Conservation (phyloP, 2,888 invertebrate species). For the Parnassius apollo region DNA sequence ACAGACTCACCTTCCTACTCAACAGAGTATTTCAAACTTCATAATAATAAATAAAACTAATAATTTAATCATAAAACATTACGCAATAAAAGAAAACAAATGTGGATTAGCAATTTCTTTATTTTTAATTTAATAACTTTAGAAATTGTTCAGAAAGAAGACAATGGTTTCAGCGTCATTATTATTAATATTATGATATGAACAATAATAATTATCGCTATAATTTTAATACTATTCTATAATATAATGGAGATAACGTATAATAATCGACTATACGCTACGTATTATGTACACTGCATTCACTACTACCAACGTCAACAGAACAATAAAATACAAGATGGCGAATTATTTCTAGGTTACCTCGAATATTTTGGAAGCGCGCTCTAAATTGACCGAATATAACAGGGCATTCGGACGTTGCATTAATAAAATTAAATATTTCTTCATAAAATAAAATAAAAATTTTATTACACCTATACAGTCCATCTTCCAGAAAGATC, state of each 20-base stretch:
- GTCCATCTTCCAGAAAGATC: neutral
- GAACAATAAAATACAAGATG: constrained; percentile 43
- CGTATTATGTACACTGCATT: constrained; percentile 62
- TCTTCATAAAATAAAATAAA: constrained; percentile 12
- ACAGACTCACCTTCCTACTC: no score
- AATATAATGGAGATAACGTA: constrained; percentile 73
- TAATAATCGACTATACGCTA: constrained; percentile 68
- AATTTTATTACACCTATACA: constrained; percentile 16
- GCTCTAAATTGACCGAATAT: constrained; percentile 17
- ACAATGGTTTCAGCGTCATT: constrained; percentile 82
- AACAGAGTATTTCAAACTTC: no score
- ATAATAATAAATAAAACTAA: no score
- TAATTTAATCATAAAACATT: no score
- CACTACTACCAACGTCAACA: constrained; percentile 60
- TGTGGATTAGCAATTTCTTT: constrained; percentile 79
- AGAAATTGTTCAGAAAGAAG: constrained; percentile 89
- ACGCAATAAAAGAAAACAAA: constrained; percentile 50
- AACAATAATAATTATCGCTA: constrained; percentile 83
- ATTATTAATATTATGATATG: constrained; percentile 85
- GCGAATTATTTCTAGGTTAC: constrained; percentile 44
- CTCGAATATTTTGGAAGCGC: constrained; percentile 47
- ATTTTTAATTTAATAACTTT: constrained; percentile 85
- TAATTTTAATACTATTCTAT: constrained; percentile 71
- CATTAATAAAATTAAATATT: constrained; percentile 20
- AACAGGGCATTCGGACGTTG: constrained; percentile 16